phyloP scores from a whole-genome alignment of 2,888 invertebrate species.

The Chelonus formosanus region DNA sequence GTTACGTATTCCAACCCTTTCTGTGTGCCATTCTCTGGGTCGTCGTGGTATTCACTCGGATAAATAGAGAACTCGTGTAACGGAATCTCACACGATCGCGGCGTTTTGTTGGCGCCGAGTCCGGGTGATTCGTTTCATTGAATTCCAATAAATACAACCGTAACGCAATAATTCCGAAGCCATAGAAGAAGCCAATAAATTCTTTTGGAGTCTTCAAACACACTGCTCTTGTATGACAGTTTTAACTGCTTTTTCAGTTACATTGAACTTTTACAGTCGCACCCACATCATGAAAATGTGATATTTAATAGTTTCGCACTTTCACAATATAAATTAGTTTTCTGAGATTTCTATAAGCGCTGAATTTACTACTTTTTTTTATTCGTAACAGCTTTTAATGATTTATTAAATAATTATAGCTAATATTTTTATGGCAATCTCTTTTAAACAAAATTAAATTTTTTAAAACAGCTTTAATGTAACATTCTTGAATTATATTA shows the following conservation, averaged over 20 bases:
- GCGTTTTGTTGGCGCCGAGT: slow-evolving; percentile 26
- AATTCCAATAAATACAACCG: slow-evolving; percentile 45
- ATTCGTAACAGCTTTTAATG: too few relatives aligned
- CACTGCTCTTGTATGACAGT: slow-evolving; percentile 34
- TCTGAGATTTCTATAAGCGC: not conserved
- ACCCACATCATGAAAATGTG: not conserved
- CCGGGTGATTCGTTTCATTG: slow-evolving; percentile 41
- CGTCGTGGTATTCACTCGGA: slow-evolving; percentile 34
- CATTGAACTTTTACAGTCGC: slow-evolving; percentile 26
- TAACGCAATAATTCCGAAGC: slow-evolving; percentile 39
- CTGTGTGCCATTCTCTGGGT: not conserved
- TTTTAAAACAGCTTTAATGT: too few relatives aligned
- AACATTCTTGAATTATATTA: too few relatives aligned
- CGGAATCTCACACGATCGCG: slow-evolving; percentile 29
- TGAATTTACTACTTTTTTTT: not conserved
- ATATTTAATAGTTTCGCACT: slow-evolving; percentile 15
- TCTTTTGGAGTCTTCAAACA: slow-evolving; percentile 40
- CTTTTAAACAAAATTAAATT: too few relatives aligned
- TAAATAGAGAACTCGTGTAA: slow-evolving; percentile 40
- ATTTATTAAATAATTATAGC: too few relatives aligned
- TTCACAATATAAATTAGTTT: not conserved
- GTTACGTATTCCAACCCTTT: too few relatives aligned
- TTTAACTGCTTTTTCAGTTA: slow-evolving; percentile 36
- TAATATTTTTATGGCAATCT: too few relatives aligned
- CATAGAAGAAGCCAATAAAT: slow-evolving; percentile 40